Percentiles rank a stretch among this genome's conserved stretches.
These are phyloP conservation scores for Apodemia zela DNA, from an alignment of 2,888 invertebrate genomes.

Conservation along the genomic window DNA sequence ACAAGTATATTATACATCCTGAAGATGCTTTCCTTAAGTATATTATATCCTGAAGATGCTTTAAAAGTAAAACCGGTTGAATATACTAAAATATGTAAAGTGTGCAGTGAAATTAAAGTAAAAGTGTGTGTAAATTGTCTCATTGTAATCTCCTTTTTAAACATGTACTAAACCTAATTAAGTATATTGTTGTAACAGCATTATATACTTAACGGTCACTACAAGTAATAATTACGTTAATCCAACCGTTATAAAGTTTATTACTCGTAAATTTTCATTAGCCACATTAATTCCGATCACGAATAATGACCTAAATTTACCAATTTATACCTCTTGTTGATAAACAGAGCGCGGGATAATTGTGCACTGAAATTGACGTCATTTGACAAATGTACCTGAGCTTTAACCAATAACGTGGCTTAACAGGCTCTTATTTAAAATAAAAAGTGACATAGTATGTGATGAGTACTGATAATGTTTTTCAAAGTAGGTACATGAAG, in stretches of 20 bases:
- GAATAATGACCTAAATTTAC: slow-evolving; percentile 29
- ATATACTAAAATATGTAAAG: too few relatives aligned
- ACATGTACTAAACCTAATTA: too few relatives aligned
- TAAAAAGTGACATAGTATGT: neutral
- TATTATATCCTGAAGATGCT: too few relatives aligned
- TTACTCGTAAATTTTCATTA: slow-evolving; percentile 17
- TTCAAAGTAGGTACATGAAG: too few relatives aligned
- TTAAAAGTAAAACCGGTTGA: too few relatives aligned
- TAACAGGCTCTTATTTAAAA: neutral
- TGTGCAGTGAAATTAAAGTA: too few relatives aligned
- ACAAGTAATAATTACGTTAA: neutral
- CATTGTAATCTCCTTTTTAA: too few relatives aligned
- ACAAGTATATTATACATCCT: too few relatives aligned
- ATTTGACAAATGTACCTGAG: neutral
- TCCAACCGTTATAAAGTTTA: slow-evolving; percentile 2
- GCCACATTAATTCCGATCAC: slow-evolving; percentile 21
- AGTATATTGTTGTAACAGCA: too few relatives aligned
- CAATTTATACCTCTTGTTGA: slow-evolving; percentile 29
- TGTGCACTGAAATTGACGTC: slow-evolving; percentile 21
- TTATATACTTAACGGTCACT: neutral
- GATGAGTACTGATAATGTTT: too few relatives aligned
- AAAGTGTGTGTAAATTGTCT: too few relatives aligned
- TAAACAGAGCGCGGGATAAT: slow-evolving; percentile 29
- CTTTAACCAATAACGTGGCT: neutral
- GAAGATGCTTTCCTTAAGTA: too few relatives aligned